Evolutionary conservation across 2,113 vertebrate genomes (phyloP), one percentile per base, ranked within the genome.

Genomic region (Pelmatolapia mariae): DNA sequence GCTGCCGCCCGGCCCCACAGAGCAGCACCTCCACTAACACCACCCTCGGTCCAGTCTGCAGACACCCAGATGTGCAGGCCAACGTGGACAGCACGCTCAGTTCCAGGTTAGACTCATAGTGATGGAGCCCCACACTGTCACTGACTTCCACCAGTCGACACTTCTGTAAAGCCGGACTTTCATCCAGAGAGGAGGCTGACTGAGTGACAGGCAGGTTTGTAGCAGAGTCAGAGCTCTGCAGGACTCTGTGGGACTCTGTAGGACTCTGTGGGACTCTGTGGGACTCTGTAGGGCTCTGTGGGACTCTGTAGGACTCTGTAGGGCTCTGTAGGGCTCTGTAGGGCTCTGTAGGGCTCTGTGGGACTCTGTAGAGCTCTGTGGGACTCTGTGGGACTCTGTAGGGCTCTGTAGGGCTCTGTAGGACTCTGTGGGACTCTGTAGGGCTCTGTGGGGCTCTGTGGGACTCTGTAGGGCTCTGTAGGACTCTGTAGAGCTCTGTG

Each of bases 361-460:
- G 36, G 36, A 38, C 36, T 19, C 47, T 18, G 47, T n/a, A n/a
- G n/a, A n/a, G n/a, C 6, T 7, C 43, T 45, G 43, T 0, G 0
- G 6, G 6, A 0, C 13, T 16, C 43, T 45, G 13, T 0, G 0
- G 45, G 45, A 0, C 4, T 16, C 15, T 47, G 7, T 0, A 0
- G 40, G 40, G 0, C 5, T 12, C 38, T 5, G 38, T 0, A 0
- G 5, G 38, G 0, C 36, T 10, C 36, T 38, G 9, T 0, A 0
- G 36, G 9, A 0, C 11, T 12, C 36, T 38, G 9, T 0, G 0
- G 4, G 9, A 0, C 4, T 10, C 36, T 38, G 36, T 0, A 0
- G 10, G 36, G 0, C 9, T 10, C 36, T 38, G 36, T 0, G 4
- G 36, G 36, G 0, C 9, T 38, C 36, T 10, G 36, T 0, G 2